Conservation (phyloP, 1,140 invertebrate species). For the Tenebrio molitor region DNA sequence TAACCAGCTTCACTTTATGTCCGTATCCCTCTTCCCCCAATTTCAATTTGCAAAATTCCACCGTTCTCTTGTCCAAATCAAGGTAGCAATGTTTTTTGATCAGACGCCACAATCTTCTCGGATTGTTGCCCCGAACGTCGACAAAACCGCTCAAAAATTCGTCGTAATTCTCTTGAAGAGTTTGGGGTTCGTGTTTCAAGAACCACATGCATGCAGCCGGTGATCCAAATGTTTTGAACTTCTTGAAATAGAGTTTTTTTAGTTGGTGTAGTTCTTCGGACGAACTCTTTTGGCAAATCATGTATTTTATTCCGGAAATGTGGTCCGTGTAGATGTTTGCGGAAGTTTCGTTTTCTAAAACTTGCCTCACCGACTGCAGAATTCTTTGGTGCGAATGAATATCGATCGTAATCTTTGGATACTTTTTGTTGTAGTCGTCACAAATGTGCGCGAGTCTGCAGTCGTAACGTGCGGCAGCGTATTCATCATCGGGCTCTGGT, state of each 20-base stretch:
- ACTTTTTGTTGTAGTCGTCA: neutral
- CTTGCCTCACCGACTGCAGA: neutral
- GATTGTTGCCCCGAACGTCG: neutral
- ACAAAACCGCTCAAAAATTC: neutral
- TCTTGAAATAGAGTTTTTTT: constrained; percentile 7
- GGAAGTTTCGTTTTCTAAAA: neutral
- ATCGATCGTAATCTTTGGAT: neutral
- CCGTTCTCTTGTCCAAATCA: neutral
- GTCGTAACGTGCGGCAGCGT: neutral
- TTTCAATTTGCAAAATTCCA: neutral
- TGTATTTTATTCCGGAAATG: neutral
- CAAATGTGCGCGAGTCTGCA: constrained; percentile 1
- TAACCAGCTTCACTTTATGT: neutral
- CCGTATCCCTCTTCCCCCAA: neutral
- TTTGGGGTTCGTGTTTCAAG: constrained; percentile 17
- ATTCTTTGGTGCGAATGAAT: neutral
- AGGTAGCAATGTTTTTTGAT: constrained; percentile 11
- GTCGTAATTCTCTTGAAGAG: constrained; percentile 20
- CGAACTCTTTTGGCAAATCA: neutral
- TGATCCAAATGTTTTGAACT: neutral
- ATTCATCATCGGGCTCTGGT: neutral
- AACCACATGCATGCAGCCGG: neutral
- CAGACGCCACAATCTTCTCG: neutral
- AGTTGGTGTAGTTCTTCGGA: neutral
- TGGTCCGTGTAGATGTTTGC: neutral